Evolutionary conservation across 2,888 invertebrate species (phyloP).

Genomic region (Pimpla rufipes): DNA sequence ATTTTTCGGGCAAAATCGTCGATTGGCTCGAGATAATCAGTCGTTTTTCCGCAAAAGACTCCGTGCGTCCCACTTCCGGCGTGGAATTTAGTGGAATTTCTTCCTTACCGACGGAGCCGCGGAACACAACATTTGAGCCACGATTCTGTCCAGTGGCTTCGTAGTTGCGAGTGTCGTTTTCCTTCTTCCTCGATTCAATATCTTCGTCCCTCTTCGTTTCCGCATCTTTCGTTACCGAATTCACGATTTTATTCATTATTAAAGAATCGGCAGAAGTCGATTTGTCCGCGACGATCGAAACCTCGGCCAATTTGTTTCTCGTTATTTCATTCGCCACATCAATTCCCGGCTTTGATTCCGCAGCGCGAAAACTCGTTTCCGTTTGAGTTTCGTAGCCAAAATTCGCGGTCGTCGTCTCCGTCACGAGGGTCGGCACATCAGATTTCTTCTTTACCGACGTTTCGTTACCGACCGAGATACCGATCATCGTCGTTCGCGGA

Average conservation of each 20-base stretch:
- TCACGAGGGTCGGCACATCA: not conserved
- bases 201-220: not conserved
- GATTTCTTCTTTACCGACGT: not conserved
- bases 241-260: not conserved
- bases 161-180: no score
- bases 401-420: not conserved
- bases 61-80: not conserved
- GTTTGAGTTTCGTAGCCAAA: not conserved
- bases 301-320: not conserved
- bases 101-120: no score
- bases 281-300: conserved; percentile 6
- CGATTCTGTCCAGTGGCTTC: not conserved
- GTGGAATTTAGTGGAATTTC: not conserved
- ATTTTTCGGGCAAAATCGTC: not conserved
- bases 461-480: not conserved
- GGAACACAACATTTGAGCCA: not conserved
- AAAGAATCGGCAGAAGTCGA: not conserved
- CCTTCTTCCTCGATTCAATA: not conserved
- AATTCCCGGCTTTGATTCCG: not conserved
- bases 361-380: not conserved
- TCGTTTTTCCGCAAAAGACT: not conserved
- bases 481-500: not conserved
- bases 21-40: not conserved
- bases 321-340: not conserved
- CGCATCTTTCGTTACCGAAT: not conserved